These are phyloP conservation scores for Drosophila neoperkinsi DNA, from an alignment of 2,888 invertebrate species.

Conservation along the genomic window DNA sequence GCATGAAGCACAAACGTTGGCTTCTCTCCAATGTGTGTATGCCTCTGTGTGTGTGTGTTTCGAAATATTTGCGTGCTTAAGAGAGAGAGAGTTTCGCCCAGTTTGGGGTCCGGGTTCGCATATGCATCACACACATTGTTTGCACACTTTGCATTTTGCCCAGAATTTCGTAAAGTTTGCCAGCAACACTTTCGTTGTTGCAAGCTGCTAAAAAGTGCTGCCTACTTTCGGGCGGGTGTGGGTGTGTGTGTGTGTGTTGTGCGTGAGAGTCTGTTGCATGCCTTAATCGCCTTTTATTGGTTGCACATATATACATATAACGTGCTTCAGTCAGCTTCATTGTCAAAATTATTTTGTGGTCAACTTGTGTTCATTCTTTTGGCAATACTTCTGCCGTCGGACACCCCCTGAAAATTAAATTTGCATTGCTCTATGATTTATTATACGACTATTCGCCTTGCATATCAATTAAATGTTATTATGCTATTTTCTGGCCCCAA, in stretches of 20 bases:
- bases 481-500: conserved; percentile 37
- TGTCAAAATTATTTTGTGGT: conserved; percentile 81
- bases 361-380: conserved; percentile 78
- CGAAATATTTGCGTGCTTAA: conserved; percentile 63
- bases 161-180: conserved; percentile 77
- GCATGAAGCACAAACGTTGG: conserved; percentile 34
- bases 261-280: conserved; percentile 46
- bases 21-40: conserved; percentile 6
- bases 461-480: conserved; percentile 46
- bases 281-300: conserved; percentile 62
- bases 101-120: conserved; percentile 48
- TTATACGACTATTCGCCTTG: conserved; percentile 3
- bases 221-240: conserved; percentile 63
- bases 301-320: conserved; percentile 5
- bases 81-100: conserved; percentile 47
- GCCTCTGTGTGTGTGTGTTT: conserved; percentile 27
- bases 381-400: conserved; percentile 51
- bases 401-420: background rate
- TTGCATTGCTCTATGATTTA: conserved; percentile 27
- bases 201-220: conserved; percentile 73
- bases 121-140: conserved; percentile 78
- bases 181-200: conserved; percentile 74
- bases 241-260: conserved; percentile 13
- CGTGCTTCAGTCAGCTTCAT: conserved; percentile 66
- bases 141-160: conserved; percentile 79